These are phyloP conservation scores for Grus americana DNA, from an alignment of 2,113 vertebrate species.

Conservation along the genomic window DNA sequence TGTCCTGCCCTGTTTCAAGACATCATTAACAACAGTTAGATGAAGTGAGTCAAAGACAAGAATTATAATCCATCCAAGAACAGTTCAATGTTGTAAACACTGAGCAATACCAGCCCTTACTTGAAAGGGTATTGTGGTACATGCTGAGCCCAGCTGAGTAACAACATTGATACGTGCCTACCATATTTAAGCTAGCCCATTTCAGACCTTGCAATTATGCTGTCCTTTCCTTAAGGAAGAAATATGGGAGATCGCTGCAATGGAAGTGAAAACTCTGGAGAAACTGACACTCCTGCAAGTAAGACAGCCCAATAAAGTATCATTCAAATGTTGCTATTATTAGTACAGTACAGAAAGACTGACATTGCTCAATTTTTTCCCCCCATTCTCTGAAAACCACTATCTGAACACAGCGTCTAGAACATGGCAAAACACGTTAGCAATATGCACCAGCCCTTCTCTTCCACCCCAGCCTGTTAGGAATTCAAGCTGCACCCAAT, in stretches of 20 bases:
- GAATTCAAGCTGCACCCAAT: background rate
- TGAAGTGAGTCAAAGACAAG: background rate
- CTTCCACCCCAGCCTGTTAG: background rate
- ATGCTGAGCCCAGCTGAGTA: background rate
- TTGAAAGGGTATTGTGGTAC: background rate
- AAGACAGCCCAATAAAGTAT: background rate
- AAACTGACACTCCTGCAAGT: background rate
- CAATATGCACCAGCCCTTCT: background rate
- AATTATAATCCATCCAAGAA: background rate
- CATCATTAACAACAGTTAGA: background rate
- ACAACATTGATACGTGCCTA: background rate
- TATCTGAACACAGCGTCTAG: accelerated
- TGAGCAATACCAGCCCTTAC: background rate
- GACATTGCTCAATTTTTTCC: background rate
- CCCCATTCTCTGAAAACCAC: background rate
- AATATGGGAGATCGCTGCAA: background rate
- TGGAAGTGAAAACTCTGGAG: background rate
- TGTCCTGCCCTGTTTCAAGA: background rate
- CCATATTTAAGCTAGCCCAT: background rate
- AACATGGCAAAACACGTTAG: background rate
- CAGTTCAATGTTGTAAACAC: background rate
- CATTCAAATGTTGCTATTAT: background rate
- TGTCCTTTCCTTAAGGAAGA: background rate
- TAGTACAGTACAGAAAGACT: background rate
- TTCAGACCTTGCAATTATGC: background rate